phyloP scores from a whole-genome alignment of 2,113 vertebrate species.

The Haplotaxodon microlepis region DNA sequence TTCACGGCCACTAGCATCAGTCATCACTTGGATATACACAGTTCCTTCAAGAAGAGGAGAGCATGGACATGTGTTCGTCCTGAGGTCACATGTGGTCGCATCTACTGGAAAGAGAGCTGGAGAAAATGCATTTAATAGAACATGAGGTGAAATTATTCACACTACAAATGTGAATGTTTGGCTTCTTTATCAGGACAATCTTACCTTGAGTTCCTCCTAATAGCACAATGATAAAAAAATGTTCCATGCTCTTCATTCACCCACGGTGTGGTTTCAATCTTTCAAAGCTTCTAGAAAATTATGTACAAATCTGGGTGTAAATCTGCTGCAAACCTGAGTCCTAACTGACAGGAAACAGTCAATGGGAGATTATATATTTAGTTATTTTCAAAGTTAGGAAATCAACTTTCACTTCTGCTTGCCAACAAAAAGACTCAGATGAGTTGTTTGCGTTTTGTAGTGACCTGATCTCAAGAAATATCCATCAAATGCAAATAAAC shows the following conservation, averaged over 20 bases:
- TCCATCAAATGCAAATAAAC: neutral
- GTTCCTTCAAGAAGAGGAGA: neutral
- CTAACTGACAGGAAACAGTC: neutral
- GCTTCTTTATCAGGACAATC: neutral
- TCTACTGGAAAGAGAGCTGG: neutral
- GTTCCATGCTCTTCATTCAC: neutral
- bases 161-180: neutral
- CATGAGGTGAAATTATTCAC: neutral
- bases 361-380: neutral
- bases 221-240: constrained; percentile 2
- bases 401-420: neutral
- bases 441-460: neutral
- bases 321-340: neutral
- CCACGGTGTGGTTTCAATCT: neutral
- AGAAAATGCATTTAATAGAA: accelerated
- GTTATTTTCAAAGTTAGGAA: constrained; percentile 2
- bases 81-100: constrained; percentile 3
- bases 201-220: constrained; percentile 38
- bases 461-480: neutral
- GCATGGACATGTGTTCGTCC: neutral
- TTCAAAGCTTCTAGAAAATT: neutral
- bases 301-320: neutral
- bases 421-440: neutral
- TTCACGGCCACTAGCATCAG: neutral
- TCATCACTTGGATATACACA: constrained; percentile 29